phyloP scores from a whole-genome alignment of 2,797 vertebrate genomes.

The Cynodonichthys magdalenae region DNA sequence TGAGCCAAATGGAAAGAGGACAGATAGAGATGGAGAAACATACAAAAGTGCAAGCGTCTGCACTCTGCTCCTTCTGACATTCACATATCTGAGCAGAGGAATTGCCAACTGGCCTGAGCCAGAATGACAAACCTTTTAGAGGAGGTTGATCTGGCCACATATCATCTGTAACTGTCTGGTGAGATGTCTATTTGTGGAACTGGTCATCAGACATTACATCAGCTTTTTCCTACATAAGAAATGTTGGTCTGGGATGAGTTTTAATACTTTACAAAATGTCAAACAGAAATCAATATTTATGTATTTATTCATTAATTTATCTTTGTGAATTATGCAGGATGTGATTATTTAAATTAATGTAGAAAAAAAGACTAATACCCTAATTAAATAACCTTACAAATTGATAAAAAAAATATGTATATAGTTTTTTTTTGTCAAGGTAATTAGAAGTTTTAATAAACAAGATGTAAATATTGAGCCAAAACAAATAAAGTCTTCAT shows the following conservation, averaged over 20 bases:
- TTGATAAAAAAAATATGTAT: too few relatives aligned
- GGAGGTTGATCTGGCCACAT: slow-evolving; percentile 38
- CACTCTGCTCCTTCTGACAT: slow-evolving; percentile 26
- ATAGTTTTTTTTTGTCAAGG: too few relatives aligned
- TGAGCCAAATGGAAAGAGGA: slow-evolving; percentile 7
- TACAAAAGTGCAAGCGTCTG: slow-evolving; percentile 17
- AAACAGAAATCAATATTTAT: slow-evolving; percentile 63
- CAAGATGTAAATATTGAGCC: too few relatives aligned
- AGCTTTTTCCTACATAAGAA: slow-evolving; percentile 28
- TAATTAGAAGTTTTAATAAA: too few relatives aligned
- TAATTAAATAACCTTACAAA: too few relatives aligned
- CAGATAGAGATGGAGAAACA: slow-evolving; percentile 14
- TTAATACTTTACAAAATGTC: slow-evolving; percentile 62
- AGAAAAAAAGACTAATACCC: too few relatives aligned
- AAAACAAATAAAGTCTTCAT: too few relatives aligned
- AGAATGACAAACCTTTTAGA: slow-evolving; percentile 31
- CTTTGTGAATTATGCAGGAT: slow-evolving; percentile 50
- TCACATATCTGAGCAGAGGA: slow-evolving; percentile 40
- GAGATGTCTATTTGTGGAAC: slow-evolving; percentile 28
- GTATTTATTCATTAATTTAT: slow-evolving; percentile 27
- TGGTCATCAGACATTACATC: slow-evolving; percentile 62
- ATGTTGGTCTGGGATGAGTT: slow-evolving; percentile 21
- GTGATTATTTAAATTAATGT: slow-evolving; percentile 50
- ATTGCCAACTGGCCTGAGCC: slow-evolving; percentile 22
- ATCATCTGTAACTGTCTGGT: slow-evolving; percentile 58